These are phyloP conservation scores for Phallusia fumigata DNA, from an alignment of 23 tunicate species.

Conservation along the genomic window DNA sequence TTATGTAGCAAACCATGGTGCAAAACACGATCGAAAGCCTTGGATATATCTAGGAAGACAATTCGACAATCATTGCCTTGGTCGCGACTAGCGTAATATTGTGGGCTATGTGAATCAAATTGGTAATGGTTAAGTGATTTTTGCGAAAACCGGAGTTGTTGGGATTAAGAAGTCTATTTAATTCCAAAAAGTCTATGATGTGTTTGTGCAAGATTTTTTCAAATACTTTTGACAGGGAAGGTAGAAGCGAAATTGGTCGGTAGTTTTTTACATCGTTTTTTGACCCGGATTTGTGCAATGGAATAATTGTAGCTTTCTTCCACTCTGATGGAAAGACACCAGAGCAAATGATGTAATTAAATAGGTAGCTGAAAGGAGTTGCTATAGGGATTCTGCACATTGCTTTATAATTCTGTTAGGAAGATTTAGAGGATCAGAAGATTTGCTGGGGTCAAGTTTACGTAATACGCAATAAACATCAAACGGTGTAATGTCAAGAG, in stretches of 20 bases:
- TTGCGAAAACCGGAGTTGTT: conserved; percentile 6
- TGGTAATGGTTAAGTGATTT: background rate
- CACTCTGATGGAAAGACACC: background rate
- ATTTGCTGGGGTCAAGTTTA: background rate
- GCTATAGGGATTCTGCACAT: background rate
- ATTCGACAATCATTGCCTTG: background rate
- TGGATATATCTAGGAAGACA: background rate
- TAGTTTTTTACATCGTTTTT: conserved; percentile 12
- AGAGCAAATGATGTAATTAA: background rate
- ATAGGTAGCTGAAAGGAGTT: background rate
- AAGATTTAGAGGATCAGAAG: background rate
- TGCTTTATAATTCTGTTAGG: background rate
- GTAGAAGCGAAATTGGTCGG: conserved; percentile 31
- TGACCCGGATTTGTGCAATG: conserved; percentile 22
- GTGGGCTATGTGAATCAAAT: background rate
- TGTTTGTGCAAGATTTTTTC: conserved; percentile 29
- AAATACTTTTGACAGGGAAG: conserved; percentile 32
- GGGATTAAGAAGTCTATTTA: background rate
- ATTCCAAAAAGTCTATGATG: conserved; percentile 10
- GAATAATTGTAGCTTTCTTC: conserved; percentile 3
- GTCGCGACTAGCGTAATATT: background rate
- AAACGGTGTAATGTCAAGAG: background rate
- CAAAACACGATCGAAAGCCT: background rate
- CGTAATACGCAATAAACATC: background rate
- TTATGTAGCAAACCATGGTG: background rate